Evolutionary conservation across 2,797 vertebrate genomes (phyloP).

Genomic region (Neosalanx taihuensis): DNA sequence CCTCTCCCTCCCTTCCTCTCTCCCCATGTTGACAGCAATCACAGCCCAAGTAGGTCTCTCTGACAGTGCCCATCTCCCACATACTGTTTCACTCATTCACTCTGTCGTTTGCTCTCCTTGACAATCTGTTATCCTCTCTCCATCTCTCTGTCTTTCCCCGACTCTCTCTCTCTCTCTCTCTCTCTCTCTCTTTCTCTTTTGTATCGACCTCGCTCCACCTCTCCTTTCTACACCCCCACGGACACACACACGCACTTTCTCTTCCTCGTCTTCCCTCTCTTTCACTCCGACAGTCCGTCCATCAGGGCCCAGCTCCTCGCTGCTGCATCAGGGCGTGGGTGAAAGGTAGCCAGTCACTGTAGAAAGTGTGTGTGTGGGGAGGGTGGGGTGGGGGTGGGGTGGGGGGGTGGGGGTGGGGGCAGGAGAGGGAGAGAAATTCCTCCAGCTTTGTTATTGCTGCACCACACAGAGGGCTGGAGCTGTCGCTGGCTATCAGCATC

Average conservation of each 20-base stretch:
- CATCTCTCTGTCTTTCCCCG: slow-evolving; percentile 48
- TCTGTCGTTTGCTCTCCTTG: not conserved
- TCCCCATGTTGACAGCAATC: not conserved
- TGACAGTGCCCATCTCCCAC: not conserved
- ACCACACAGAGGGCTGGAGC: slow-evolving; percentile 43
- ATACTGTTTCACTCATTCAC: too few relatives aligned
- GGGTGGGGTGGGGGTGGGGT: slow-evolving; percentile 24
- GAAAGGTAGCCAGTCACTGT: slow-evolving; percentile 38
- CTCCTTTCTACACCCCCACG: too few relatives aligned
- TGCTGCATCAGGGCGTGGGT: slow-evolving; percentile 58
- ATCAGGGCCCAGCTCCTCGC: slow-evolving; percentile 55
- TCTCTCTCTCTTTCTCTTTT: slow-evolving; percentile 25
- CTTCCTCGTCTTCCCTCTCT: slow-evolving; percentile 21
- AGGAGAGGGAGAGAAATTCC: slow-evolving; percentile 14
- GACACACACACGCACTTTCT: too few relatives aligned
- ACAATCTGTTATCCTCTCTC: slow-evolving; percentile 24
- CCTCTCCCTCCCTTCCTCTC: slow-evolving; percentile 30
- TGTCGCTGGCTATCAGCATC: slow-evolving; percentile 59
- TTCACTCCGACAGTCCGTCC: slow-evolving; percentile 60
- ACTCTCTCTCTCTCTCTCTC: slow-evolving; percentile 18
- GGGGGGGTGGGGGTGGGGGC: slow-evolving; percentile 45
- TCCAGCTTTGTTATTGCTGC: slow-evolving; percentile 45
- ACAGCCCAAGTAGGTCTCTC: not conserved
- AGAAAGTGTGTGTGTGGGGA: slow-evolving; percentile 18
- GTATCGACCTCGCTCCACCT: slow-evolving; percentile 18